Base-by-base conservation (phyloP, 2,113 vertebrate genomes). In the Cinclus cinclus region DNA sequence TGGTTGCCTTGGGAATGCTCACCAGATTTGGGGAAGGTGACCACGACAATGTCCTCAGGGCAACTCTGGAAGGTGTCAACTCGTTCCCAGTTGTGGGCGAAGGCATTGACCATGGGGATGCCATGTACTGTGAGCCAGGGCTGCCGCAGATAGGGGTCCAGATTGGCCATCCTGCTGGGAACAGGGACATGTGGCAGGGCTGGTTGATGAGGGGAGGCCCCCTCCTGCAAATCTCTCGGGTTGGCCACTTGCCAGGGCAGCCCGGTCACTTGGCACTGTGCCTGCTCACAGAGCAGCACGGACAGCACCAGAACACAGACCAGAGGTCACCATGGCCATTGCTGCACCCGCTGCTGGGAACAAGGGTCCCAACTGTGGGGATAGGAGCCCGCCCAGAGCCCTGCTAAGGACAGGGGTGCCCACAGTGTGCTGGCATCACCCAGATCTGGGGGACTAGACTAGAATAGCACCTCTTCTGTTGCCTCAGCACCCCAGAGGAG, bases 1-100 rank as follows among this genome's bases (percentile, higher is more conserved):
- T 52, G 25, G 9, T 69, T 28, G 55, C 33, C 30, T 42, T 39
- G 4, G n/a, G 17, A 44, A 12, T 16, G 60, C 97, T 98, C 90
- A 98, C 98, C 98, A 11, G 98, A 98, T 62, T 98, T 98, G 76
- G 98, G 98, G 44, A 94, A 98, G 12, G 98, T 97, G 74, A 46
- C 62, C 70, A 98, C 94, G 59, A 98, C 30, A 0, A 98, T 97
- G 83, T 98, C 98, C 31, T 97, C 97, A 0, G 96, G 97, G 24
- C 58, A 94, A 46, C 97, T 96, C 60, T 95, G 96, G 85, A 98
- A 98, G 18, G 1, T 50, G 44, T 95, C 80, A 0, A 97, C 2
- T 13, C 69, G 91, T 44, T 97, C 96, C 98, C 97, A 98, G 75
- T 96, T 65, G 4, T 31, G 27, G 13, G 81, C 6, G 1, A 98